Base-by-base conservation (phyloP, 2,888 invertebrate genomes). In the Therioaphis trifolii region DNA sequence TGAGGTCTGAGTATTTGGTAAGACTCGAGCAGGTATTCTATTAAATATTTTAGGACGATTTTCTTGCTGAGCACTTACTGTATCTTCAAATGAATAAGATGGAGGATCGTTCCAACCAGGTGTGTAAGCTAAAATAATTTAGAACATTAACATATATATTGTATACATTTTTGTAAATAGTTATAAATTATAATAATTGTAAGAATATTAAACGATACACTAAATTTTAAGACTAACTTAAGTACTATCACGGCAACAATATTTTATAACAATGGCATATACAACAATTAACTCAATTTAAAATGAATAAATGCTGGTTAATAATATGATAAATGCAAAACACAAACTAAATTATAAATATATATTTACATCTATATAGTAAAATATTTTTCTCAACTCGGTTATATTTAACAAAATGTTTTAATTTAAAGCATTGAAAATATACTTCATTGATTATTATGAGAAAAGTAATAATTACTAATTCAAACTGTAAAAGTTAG, bases 81-180 rank as follows among this genome's bases (percentile, higher is more conserved):
- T 27, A 35, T 82, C 80, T 82, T 82, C 80, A 63, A 82, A 82
- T 35, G 80, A 82, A 40, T 82, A 82, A 46, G 72, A 82, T 0
- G 80, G 80, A 29, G 80, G 80, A 63, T 82, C 80, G 72, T 82
- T 82, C 80, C 80, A 82, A 35, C 80, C 80, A 52, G 80, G 80
- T 3, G 80, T 82, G 14, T 49, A 72, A 40, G 49, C 80, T 82
- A 72, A 46, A 63, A 43, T 2, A 40, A 14, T n/a, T 9, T n/a
- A n/a, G n/a, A 49, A 52, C 15, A 21, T 27, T 27, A 9, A 61
- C 35, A 43, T 5, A 1, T 14, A n/a, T 72, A 12, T 49, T 29
- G 24, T 24, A n/a, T 12, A 35, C n/a, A n/a, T n/a, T n/a, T n/a
- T n/a, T n/a, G 35, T 35, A 35, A 35, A 35, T 3, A 35, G 35